Conservation (phyloP, 2,888 invertebrate genomes). For the Phengaris alcon region DNA sequence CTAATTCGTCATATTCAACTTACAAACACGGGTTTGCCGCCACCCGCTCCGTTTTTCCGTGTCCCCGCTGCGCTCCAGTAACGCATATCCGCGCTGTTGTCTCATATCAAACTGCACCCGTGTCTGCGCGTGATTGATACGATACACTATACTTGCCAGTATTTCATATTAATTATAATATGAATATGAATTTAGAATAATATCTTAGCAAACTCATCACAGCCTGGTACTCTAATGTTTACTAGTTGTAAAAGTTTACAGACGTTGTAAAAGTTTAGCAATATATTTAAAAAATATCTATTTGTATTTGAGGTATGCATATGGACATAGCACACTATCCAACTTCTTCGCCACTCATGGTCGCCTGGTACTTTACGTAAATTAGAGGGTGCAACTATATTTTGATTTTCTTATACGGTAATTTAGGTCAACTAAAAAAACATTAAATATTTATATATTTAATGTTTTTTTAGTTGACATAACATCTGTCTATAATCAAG, state of each 20-base stretch:
- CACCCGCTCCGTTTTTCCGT: slow-evolving; percentile 28
- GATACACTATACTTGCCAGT: slow-evolving; percentile 16
- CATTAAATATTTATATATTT: too few species aligned
- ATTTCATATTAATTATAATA: background rate
- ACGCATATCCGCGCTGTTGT: slow-evolving; percentile 27
- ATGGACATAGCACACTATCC: too few species aligned
- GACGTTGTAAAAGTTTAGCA: too few species aligned
- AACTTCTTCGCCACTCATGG: background rate
- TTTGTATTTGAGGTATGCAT: too few species aligned
- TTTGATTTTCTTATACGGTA: too few species aligned
- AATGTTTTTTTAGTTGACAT: too few species aligned
- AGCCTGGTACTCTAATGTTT: too few species aligned
- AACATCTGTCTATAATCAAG: too few species aligned
- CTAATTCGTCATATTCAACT: too few species aligned
- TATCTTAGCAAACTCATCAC: background rate
- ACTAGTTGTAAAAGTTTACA: too few species aligned
- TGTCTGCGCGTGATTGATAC: slow-evolving; percentile 21
- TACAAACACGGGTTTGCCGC: background rate
- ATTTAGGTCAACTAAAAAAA: too few species aligned
- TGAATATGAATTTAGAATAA: background rate
- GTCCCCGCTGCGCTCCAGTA: slow-evolving; percentile 34
- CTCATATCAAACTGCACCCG: slow-evolving; percentile 5
- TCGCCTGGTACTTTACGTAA: background rate
- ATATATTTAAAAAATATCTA: too few species aligned
- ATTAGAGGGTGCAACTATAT: background rate